Evolutionary conservation across 2,113 vertebrate genomes (phyloP).

Genomic region (Desmodus rotundus): DNA sequence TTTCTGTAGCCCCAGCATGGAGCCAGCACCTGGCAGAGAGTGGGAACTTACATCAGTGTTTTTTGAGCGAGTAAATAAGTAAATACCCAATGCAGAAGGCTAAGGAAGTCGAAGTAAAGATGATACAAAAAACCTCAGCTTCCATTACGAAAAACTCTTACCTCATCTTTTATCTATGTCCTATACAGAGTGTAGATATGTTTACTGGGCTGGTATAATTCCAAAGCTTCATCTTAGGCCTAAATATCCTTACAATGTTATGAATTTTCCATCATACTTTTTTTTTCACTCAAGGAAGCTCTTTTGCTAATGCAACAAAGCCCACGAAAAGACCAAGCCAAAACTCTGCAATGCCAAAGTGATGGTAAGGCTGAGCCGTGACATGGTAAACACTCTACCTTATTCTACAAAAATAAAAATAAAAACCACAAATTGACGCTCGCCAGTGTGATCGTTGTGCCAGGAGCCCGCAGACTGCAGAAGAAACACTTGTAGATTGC

Average conservation of each 20-base stretch:
- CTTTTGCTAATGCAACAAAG: constrained; percentile 74
- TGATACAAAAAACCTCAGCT: constrained; percentile 37
- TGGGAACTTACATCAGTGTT: neutral
- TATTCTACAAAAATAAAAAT: neutral
- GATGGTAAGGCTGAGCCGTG: neutral
- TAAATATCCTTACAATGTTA: neutral
- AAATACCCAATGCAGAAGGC: neutral
- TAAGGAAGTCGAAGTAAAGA: neutral
- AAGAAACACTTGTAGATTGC: constrained; percentile 70
- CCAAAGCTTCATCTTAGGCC: neutral
- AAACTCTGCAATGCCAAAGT: constrained; percentile 44
- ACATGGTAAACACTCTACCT: neutral
- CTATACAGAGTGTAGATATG: constrained; percentile 8
- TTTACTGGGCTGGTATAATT: constrained; percentile 50
- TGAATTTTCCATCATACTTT: constrained; percentile 42
- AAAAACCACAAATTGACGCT: constrained; percentile 49
- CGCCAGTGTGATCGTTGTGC: constrained; percentile 46
- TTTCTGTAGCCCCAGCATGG: neutral
- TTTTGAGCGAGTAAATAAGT: neutral
- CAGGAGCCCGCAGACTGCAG: constrained; percentile 26
- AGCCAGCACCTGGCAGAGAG: neutral
- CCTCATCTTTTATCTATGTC: neutral
- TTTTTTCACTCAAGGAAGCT: constrained; percentile 65
- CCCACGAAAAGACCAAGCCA: constrained; percentile 67
- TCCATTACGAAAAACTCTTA: constrained; percentile 55